These are phyloP conservation scores for Romanogobio albipinnatus DNA, from an alignment of 2,113 vertebrate genomes.

Conservation along the genomic window DNA sequence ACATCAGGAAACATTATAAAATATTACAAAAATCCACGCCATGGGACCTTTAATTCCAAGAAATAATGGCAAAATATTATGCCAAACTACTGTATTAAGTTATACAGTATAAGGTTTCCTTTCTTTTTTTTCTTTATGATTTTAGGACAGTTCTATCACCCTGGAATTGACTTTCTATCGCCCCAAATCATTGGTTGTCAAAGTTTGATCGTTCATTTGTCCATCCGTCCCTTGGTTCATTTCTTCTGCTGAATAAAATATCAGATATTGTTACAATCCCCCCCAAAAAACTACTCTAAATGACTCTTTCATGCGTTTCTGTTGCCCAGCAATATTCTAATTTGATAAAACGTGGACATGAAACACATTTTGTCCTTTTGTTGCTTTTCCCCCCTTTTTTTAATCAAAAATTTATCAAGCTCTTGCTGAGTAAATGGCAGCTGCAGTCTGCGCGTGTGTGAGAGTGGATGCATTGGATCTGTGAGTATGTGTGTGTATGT, in stretches of 20 bases:
- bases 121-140: not conserved
- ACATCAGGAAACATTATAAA: too few relatives aligned
- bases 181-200: not conserved
- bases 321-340: not conserved
- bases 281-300: not conserved
- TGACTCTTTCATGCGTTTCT: not conserved
- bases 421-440: conserved; percentile 23
- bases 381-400: not conserved
- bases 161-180: not conserved
- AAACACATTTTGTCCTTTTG: conserved; percentile 13
- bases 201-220: not conserved
- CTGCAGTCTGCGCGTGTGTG: not conserved
- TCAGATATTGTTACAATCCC: not conserved
- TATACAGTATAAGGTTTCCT: not conserved
- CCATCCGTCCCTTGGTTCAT: too few relatives aligned
- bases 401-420: conserved; percentile 9
- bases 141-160: not conserved
- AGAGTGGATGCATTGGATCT: not conserved
- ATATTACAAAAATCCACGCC: too few relatives aligned
- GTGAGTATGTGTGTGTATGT: not conserved
- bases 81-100: not conserved
- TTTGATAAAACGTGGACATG: not conserved
- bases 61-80: not conserved
- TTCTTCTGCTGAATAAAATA: not conserved
- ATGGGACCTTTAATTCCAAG: too few relatives aligned